phyloP scores from a whole-genome alignment of 1,140 invertebrate species.

The Bombus confusus region DNA sequence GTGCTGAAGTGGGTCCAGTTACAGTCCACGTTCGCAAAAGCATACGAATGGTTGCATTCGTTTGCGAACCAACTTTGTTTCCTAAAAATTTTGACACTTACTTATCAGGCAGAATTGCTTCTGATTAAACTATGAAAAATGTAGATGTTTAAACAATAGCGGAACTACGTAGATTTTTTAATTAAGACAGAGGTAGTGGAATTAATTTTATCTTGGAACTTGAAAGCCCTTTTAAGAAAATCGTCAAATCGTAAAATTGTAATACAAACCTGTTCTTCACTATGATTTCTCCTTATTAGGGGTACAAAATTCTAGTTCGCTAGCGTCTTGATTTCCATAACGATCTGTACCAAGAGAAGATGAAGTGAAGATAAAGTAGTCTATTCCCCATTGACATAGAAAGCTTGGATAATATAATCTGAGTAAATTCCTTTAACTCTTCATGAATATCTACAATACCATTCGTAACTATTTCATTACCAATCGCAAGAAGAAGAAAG shows the following conservation, averaged over 20 bases:
- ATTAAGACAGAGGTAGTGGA: neutral
- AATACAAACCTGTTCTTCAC: too few relatives aligned
- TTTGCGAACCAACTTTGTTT: neutral
- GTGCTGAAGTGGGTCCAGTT: conserved; percentile 9
- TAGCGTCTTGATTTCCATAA: too few relatives aligned
- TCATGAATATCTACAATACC: neutral
- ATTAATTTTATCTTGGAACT: neutral
- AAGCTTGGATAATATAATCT: too few relatives aligned
- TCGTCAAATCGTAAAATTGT: neutral
- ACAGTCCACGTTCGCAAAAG: neutral
- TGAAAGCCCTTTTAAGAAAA: neutral
- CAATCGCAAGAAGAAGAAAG: conserved; percentile 46
- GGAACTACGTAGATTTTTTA: neutral
- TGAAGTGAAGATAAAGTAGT: neutral
- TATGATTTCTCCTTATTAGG: too few relatives aligned
- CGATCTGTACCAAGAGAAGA: neutral
- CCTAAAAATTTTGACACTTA: neutral
- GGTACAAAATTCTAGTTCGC: too few relatives aligned
- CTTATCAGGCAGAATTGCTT: neutral
- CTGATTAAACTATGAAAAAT: neutral
- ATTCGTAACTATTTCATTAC: conserved; percentile 12
- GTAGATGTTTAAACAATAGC: neutral
- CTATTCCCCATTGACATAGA: too few relatives aligned
- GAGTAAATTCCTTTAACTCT: neutral
- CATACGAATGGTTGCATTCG: conserved; percentile 3